Percentiles rank a stretch among this genome's conserved stretches.
These are phyloP conservation scores for Amblyornis subalaris DNA, from an alignment of 2,113 vertebrate genomes.

Conservation along the genomic window DNA sequence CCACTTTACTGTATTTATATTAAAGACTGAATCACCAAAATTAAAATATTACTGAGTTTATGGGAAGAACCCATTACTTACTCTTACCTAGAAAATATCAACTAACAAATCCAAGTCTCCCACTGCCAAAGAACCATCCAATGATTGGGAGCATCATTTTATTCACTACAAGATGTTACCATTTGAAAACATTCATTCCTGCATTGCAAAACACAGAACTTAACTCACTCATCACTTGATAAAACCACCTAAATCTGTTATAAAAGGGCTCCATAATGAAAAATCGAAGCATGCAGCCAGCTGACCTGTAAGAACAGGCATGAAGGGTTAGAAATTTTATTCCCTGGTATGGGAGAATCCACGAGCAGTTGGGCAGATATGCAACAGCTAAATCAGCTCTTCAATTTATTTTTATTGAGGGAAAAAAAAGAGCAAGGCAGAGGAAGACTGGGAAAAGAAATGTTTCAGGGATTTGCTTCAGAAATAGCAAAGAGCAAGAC, in stretches of 20 bases:
- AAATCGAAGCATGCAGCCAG: not conserved
- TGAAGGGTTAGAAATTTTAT: not conserved
- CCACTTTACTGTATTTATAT: not conserved
- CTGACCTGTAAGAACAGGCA: not conserved
- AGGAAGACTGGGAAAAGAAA: not conserved
- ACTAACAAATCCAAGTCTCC: not conserved
- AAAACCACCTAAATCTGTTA: not conserved
- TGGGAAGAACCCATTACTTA: slow-evolving; percentile 6
- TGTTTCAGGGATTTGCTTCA: not conserved
- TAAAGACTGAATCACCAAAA: slow-evolving; percentile 34
- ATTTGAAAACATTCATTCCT: not conserved
- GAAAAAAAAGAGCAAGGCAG: not conserved
- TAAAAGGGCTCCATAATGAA: not conserved
- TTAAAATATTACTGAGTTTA: slow-evolving; percentile 9
- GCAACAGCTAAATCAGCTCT: not conserved
- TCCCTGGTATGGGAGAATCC: not conserved
- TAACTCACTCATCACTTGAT: not conserved
- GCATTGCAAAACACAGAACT: not conserved
- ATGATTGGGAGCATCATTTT: not conserved
- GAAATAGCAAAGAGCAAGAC: not conserved
- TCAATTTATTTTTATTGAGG: not conserved
- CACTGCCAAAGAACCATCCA: not conserved
- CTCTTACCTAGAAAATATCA: not conserved
- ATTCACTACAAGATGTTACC: not conserved
- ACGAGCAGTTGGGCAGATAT: not conserved